Evolutionary conservation across 2,797 vertebrate species (phyloP).

Genomic region (Platyrinchus mystaceus): DNA sequence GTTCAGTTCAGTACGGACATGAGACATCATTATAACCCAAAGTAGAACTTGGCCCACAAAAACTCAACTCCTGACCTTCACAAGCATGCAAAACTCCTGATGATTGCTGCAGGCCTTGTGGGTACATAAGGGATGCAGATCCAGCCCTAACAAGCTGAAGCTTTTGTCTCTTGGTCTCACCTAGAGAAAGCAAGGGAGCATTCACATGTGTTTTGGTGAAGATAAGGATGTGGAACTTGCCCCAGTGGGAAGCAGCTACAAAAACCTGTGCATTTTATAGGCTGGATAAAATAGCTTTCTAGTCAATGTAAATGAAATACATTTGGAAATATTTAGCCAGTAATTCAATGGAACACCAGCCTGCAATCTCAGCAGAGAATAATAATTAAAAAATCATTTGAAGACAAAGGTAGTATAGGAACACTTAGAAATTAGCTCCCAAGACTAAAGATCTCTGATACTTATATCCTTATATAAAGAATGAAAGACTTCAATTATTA

Average conservation of each 20-base stretch:
- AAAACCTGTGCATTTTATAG: neutral
- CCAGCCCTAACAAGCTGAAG: neutral
- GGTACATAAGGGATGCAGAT: neutral
- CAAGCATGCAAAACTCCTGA: neutral
- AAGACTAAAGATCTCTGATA: slow-evolving; percentile 3
- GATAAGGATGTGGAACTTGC: neutral
- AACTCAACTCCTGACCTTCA: neutral
- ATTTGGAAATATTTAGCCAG: neutral
- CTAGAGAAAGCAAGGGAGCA: neutral
- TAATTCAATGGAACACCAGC: neutral
- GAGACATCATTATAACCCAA: neutral
- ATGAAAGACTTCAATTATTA: neutral
- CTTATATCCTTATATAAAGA: slow-evolving; percentile 11
- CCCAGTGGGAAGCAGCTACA: neutral
- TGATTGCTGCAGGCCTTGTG: neutral
- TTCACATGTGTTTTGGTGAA: neutral
- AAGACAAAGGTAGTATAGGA: slow-evolving; percentile 11
- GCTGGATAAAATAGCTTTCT: neutral
- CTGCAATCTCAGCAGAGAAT: neutral
- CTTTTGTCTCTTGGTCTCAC: neutral
- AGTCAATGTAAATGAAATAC: neutral
- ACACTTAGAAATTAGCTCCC: slow-evolving; percentile 6
- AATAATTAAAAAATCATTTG: neutral
- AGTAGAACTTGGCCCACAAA: neutral
- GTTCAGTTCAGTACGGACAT: neutral